Evolutionary conservation across 2,797 vertebrate genomes (phyloP), one percentile per base, ranked within the genome.

Genomic region (Esox masquinongy): DNA sequence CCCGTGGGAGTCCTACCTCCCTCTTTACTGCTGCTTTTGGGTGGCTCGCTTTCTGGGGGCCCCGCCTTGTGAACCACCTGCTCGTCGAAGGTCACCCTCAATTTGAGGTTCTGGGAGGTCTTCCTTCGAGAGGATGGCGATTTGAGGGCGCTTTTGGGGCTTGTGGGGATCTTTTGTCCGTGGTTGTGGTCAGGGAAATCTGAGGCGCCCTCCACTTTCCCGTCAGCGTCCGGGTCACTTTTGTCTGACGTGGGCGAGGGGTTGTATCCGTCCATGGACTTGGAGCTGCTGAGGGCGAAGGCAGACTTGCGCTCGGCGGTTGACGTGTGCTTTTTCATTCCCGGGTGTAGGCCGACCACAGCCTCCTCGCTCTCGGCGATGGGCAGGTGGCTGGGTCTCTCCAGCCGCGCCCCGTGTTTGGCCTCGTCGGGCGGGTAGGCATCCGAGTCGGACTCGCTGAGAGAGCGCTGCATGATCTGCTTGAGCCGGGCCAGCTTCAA

Each of bases 101-200:
- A 96, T 81, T 99, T 99, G 74, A 95, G 94, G 91, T 96, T 98
- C 83, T 97, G 97, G 17, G 97, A 95, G 1, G 97, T 96, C 88
- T 97, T 97, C 78, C 97, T 93, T 82, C 97, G 96, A 34, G 98
- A 98, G 0, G 98, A 97, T 0, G 97, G 98, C 1, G 98, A 99
- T 85, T 99, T 99, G 78, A 99, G 95, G 75, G 97, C 98, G 4
- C 98, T 99, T 90, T 99, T 99, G 78, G 98, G 97, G 87, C 97
- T 99, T 0, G 95, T 97, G 72, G 96, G 92, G 5, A 88, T 87
- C 81, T 98, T 99, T 82, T 96, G 96, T 17, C 93, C 90, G 0
- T 88, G 61, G 1, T 88, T 61, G 19, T 83, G 74, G 4, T 96
- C 94, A 0, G 79, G 76, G 74, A 67, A 71, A 72, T 91, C 86